phyloP scores from a whole-genome alignment of 1,140 invertebrate genomes.

The Elymnias hypermnestra region DNA sequence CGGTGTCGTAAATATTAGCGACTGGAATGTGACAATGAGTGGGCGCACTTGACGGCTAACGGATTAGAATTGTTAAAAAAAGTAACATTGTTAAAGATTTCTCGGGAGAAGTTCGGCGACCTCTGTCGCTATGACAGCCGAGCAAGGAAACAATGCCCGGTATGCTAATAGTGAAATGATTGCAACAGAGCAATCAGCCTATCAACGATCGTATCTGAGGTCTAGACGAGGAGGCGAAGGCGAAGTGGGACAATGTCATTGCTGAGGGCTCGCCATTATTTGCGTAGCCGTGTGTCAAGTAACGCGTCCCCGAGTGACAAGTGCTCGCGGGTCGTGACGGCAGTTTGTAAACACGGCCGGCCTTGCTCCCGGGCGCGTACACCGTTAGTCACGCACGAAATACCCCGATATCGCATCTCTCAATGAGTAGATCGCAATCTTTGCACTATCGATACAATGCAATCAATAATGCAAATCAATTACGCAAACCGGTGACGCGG shows the following conservation, averaged over 20 bases:
- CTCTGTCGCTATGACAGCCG: constrained; percentile 5
- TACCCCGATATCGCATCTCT: constrained; percentile 43
- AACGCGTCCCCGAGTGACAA: constrained; percentile 52
- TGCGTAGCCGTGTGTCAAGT: constrained; percentile 62
- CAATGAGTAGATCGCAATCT: constrained; percentile 24
- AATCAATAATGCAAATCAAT: constrained; percentile 17
- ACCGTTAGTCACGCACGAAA: constrained; percentile 45
- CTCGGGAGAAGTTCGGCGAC: constrained; percentile 13
- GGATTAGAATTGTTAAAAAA: constrained; percentile 12
- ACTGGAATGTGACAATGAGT: constrained; percentile 11
- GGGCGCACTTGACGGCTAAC: constrained; percentile 12
- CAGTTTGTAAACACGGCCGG: constrained; percentile 71
- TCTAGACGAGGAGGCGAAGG: constrained; percentile 48
- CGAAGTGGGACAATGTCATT: constrained; percentile 70
- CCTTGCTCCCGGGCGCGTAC: constrained; percentile 54
- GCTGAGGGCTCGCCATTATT: constrained; percentile 68
- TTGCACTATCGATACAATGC: constrained; percentile 30
- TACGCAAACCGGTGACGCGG: constrained; percentile 29
- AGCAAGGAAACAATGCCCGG: constrained; percentile 19
- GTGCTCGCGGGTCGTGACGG: constrained; percentile 55
- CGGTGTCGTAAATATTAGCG: background rate
- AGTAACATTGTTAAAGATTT: constrained; percentile 17
- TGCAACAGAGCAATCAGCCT: constrained; percentile 39
- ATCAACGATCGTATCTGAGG: constrained; percentile 54
- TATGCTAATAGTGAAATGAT: constrained; percentile 28